phyloP scores from a whole-genome alignment of 2,888 invertebrate species.

The Microdon myrmicae region DNA sequence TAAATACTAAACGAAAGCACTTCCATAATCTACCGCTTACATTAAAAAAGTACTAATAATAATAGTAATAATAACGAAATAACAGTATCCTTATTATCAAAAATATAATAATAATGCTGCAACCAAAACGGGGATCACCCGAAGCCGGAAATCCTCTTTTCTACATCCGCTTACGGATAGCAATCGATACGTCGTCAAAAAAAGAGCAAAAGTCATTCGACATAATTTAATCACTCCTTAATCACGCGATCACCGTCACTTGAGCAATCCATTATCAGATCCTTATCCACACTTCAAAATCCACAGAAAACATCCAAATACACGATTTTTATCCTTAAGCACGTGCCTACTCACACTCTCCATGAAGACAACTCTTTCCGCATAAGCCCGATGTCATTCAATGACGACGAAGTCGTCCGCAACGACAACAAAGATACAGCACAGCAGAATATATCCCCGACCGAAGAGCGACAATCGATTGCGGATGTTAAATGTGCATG shows the following conservation, averaged over 20 bases:
- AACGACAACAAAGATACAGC: conserved; percentile 8
- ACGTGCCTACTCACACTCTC: conserved; percentile 28
- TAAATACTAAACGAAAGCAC: too few species aligned
- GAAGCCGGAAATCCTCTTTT: too few species aligned
- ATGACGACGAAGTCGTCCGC: conserved; percentile 9
- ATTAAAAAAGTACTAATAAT: too few species aligned
- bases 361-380: conserved; percentile 8
- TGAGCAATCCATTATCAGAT: conserved; percentile 18
- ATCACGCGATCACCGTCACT: conserved; percentile 43
- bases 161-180: too few species aligned
- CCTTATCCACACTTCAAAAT: conserved; percentile 10
- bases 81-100: too few species aligned
- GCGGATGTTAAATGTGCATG: conserved; percentile 47
- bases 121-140: too few species aligned
- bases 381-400: conserved; percentile 32
- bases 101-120: too few species aligned
- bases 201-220: conserved; percentile 17
- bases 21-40: too few species aligned
- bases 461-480: conserved; percentile 38
- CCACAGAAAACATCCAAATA: conserved; percentile 21
- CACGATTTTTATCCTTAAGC: conserved; percentile 43
- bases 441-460: too few species aligned
- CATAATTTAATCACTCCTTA: conserved; percentile 27
- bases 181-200: conserved; percentile 1
- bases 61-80: too few species aligned